These are phyloP conservation scores for Chaetoderma sp. DNA, from an alignment of 2,888 invertebrate species.

Conservation along the genomic window DNA sequence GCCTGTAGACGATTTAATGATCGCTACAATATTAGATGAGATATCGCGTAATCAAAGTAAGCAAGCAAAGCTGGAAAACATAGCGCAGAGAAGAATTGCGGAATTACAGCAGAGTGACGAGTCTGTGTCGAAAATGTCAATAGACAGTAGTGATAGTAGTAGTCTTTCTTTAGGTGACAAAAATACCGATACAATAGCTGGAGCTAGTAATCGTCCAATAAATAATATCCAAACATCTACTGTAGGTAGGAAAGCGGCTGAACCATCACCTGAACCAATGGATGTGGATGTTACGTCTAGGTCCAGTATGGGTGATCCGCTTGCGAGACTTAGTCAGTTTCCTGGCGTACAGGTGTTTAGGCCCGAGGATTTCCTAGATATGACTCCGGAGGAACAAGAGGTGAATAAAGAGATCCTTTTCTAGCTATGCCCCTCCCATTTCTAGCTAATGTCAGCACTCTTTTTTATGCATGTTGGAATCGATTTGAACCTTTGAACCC, in stretches of 20 bases:
- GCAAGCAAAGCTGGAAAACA: constrained; percentile 46
- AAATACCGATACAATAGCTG: too few species aligned
- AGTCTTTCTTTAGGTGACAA: too few species aligned
- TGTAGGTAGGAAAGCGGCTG: background rate
- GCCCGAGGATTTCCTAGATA: constrained; percentile 52
- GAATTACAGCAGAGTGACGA: background rate
- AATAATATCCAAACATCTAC: background rate
- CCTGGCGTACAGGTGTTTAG: constrained; percentile 57
- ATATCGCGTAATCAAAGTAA: constrained; percentile 54
- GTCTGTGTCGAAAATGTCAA: too few species aligned
- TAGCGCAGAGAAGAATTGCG: constrained; percentile 20
- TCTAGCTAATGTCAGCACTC: background rate
- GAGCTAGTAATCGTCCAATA: too few species aligned
- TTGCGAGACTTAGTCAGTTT: background rate
- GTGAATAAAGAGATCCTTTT: constrained; percentile 33
- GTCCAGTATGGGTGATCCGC: background rate
- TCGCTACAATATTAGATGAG: constrained; percentile 46
- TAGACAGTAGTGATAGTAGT: too few species aligned
- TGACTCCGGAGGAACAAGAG: constrained; percentile 55
- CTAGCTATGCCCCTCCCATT: background rate
- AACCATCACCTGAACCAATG: constrained; percentile 40
- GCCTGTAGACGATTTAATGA: constrained; percentile 47
- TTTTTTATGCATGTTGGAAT: background rate
- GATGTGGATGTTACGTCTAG: constrained; percentile 34
- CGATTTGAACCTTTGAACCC: too few species aligned